Base-by-base conservation (phyloP, 92 coral and sea anemone species). In the Parazoanthus darwini region DNA sequence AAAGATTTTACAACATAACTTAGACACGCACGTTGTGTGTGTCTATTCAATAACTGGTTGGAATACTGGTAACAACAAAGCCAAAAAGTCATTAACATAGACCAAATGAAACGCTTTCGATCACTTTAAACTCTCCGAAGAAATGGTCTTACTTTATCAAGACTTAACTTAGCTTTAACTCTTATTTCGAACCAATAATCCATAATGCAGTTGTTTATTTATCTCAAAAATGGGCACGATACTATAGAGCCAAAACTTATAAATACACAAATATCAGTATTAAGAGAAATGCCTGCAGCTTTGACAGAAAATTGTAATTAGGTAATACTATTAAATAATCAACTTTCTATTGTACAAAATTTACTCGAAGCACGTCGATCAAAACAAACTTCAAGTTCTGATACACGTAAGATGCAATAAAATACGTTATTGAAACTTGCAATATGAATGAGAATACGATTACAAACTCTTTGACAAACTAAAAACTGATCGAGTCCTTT, bases 261-360 rank as follows among this genome's bases (percentile, higher is more conserved):
- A 33, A 36, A 46, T 33, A 73, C 6, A 35, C 5, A 15, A 13
- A 35, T 33, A 35, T 42, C 44, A 74, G 22, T 6, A 63, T 14
- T 63, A 63, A 63, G 16, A 74, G 44, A 72, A 76, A 18, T 36
- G 54, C 80, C 51, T 76, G 51, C 80, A 76, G 80, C 80, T 6
- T 39, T 8, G 9, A 18, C 25, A 10, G 48, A 18, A 42, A 18
- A 1, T 63, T 39, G 10, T 44, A 37, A 76, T 76, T 76, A 20
- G 25, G 79, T 25, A 76, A 39, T 76, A 44, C 10, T 74, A 6
- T 74, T 74, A 14, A 2, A 63, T 63, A 13, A 63, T 63, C 8
- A 23, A 23, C 70, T 26, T 23, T 20, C 59, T 54, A 14, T 54
- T 54, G 59, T 48, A 10, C 11, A 54, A 54, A 10, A 1, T 54